Evolutionary conservation across 1,140 invertebrate species (phyloP), one percentile per base, ranked within the genome.

Genomic region (Pogonomyrmex californicus): DNA sequence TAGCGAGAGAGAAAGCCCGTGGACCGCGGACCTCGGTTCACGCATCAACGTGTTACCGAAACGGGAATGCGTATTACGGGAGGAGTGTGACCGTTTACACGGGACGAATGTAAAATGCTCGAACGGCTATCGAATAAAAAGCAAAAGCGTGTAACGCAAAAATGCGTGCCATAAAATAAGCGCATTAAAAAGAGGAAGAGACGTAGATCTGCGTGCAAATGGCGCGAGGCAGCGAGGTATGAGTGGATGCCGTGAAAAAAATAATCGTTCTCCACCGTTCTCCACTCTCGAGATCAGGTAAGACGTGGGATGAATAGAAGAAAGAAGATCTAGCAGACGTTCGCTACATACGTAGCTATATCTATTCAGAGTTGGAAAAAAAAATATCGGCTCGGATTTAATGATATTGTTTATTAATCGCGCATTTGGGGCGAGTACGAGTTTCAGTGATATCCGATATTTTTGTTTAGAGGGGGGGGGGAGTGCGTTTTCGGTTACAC

Each of bases 121-220:
- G 44, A 68, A 75, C 78, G 65, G 66, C 60, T 65, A 85, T 77
- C 75, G 78, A 89, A 91, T 87, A 90, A 91, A 91, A 87, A 91
- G 90, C 85, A 89, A 89, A 91, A 91, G 76, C 87, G 44, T 91
- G 87, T 87, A 89, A 58, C 85, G 62, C 65, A 63, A 87, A 89
- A 91, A 91, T 87, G 86, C 70, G 66, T 41, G 36, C 14, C 60
- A 81, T 91, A 91, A 91, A 89, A 83, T 87, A 62, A 23, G 23
- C 73, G 9, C 60, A 86, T 87, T 88, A 88, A 88, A 88, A 70
- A 83, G 23, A 23, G n/a, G 17, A 81, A 44, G 9, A 70, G 23
- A 30, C 38, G 47, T 71, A n/a, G 62, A 81, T 83, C 36, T 75
- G 14, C 54, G 70, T 41, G 14, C 47, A 60, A 71, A 17, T 38